These are phyloP conservation scores for Nematolebias whitei DNA, from an alignment of 2,113 vertebrate species.

Conservation along the genomic window DNA sequence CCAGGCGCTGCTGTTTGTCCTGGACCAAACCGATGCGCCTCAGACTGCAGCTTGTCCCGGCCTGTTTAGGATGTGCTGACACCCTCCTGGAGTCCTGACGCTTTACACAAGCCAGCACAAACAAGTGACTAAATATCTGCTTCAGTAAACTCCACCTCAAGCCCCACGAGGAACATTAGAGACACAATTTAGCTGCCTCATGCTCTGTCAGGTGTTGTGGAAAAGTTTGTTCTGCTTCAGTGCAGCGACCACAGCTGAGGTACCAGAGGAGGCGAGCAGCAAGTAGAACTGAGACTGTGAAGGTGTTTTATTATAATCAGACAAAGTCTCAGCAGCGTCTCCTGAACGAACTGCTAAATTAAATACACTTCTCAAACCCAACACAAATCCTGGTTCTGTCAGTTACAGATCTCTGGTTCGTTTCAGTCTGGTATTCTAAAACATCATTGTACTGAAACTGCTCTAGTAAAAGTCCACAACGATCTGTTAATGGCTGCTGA, in stretches of 20 bases:
- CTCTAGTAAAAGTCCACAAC: no score
- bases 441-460: no score
- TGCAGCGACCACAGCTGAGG: constrained; percentile 43
- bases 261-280: constrained; percentile 21
- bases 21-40: constrained; percentile 6
- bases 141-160: constrained; percentile 8
- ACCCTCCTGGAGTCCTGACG: constrained; percentile 4
- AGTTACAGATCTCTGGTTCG: no score
- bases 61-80: constrained; percentile 40
- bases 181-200: constrained; percentile 28
- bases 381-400: no score
- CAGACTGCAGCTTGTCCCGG: not conserved
- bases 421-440: no score
- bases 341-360: no score
- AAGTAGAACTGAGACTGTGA: not conserved
- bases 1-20: not conserved
- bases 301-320: no score
- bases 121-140: constrained; percentile 3
- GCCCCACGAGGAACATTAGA: constrained; percentile 10
- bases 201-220: constrained; percentile 31
- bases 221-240: constrained; percentile 49
- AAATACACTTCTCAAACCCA: no score
- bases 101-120: constrained; percentile 1
- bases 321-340: no score
- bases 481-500: no score